These are phyloP conservation scores for Lithobius niger DNA, from an alignment of 1,140 invertebrate species.

Conservation along the genomic window DNA sequence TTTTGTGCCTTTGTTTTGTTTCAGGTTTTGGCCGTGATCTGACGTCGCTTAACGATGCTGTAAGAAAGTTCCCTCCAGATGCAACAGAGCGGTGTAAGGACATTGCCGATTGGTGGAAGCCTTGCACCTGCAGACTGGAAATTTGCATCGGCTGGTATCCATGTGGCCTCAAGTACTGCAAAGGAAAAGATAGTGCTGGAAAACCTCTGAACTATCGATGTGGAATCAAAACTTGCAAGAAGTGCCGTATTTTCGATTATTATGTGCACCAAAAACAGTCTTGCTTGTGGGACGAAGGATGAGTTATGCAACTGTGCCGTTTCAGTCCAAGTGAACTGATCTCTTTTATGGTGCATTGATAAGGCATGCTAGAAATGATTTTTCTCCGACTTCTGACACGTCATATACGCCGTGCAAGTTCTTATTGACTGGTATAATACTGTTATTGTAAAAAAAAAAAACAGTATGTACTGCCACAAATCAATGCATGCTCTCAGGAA, in stretches of 20 bases:
- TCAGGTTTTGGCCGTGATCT: constrained; percentile 18
- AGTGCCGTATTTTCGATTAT: constrained; percentile 74
- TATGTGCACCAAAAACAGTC: constrained; percentile 64
- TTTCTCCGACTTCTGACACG: too few species aligned
- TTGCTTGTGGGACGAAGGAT: constrained; percentile 59
- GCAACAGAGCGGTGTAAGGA: constrained; percentile 28
- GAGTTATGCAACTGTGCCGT: too few species aligned
- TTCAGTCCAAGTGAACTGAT: too few species aligned
- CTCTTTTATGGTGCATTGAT: too few species aligned
- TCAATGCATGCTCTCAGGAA: too few species aligned
- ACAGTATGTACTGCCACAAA: too few species aligned
- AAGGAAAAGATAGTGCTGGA: constrained; percentile 47
- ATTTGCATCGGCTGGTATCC: constrained; percentile 82
- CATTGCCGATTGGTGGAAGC: constrained; percentile 26
- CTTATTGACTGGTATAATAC: too few species aligned
- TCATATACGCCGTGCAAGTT: too few species aligned
- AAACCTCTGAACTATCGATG: constrained; percentile 64
- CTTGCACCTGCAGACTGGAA: constrained; percentile 65
- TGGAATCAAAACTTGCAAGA: constrained; percentile 86
- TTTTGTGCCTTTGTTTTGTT: constrained; percentile 3
- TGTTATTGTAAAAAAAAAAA: too few species aligned
- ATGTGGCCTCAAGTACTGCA: constrained; percentile 86
- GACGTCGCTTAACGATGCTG: constrained; percentile 18
- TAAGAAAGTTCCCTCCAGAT: constrained; percentile 23
- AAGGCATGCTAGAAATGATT: too few species aligned